Base-by-base conservation (phyloP, 1,140 invertebrate genomes). In the Aporrectodea caliginosa region DNA sequence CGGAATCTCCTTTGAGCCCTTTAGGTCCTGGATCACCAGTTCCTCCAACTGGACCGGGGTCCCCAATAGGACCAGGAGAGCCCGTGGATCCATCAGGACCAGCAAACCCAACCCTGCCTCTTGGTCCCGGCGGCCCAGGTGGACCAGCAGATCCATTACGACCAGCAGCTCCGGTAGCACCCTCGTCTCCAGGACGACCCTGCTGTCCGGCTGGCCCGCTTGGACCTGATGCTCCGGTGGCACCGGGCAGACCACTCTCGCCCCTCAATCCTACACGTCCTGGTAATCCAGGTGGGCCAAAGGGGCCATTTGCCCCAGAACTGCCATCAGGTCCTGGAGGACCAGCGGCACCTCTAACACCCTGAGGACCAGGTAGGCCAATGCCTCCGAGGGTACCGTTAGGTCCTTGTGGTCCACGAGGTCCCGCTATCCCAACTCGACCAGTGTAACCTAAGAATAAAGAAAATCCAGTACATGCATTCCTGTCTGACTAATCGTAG, bases 91-190 rank as follows among this genome's bases (percentile, higher is more conserved):
- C 71, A n/a, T 6, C 29, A 14, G 33, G 75, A 30, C 75, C 75
- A 6, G 31, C 6, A 6, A 29, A 16, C 27, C 75, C 75, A 6
- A 33, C 75, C 6, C 14, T 34, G 43, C 75, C 75, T 2, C 32
- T 2, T 22, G 31, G 31, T 32, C 75, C 75, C 32, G 75, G 75
- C 16, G n/a, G 31, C 27, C 75, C 75, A 30, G 22, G 6, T 43
- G n/a, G n/a, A 30, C 75, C 75, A 29, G 75, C 14, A 29, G 27
- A 29, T 29, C 75, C 75, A 14, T 76, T 69, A 29, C 27, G 75
- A 12, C 75, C 75, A 16, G 71, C 6, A 73, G n/a, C 71, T 73
- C 71, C 71, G 2, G 71, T 73, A 12, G 71, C 71, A 73, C 71
- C 71, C 6, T 12, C 71, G 6, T 73, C 32, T 31, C 71, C 71